phyloP scores from a whole-genome alignment of 2,113 vertebrate species.

The Aplodontia rufa region DNA sequence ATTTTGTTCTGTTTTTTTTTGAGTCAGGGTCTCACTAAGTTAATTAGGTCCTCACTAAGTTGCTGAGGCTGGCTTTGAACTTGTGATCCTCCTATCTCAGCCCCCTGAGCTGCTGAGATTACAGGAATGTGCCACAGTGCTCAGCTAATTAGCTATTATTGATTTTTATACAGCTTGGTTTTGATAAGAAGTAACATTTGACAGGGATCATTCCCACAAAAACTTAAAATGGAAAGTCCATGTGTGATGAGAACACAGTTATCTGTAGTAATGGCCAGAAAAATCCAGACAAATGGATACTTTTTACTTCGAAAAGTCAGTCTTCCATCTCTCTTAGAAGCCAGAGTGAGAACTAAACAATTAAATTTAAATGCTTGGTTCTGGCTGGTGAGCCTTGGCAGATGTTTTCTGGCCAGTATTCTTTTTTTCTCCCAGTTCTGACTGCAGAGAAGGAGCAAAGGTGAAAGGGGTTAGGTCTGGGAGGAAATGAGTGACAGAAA shows the following conservation, averaged over 20 bases:
- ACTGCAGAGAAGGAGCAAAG: background rate
- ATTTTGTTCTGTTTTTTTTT: too few species aligned
- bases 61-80: too few species aligned
- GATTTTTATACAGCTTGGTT: background rate
- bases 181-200: background rate
- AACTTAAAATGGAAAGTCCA: background rate
- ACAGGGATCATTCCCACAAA: background rate
- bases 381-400: background rate
- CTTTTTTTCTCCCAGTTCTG: background rate
- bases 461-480: background rate
- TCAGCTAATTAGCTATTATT: too few species aligned
- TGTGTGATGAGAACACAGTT: background rate
- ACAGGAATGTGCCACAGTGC: too few species aligned
- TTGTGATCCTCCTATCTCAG: too few species aligned
- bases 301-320: constrained; percentile 16
- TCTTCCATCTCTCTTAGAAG: background rate
- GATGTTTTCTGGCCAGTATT: background rate
- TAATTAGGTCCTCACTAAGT: too few species aligned
- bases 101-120: too few species aligned
- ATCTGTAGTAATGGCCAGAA: background rate
- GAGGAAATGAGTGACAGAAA: background rate
- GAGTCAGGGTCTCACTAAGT: too few species aligned
- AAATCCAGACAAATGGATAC: background rate
- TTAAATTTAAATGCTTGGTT: background rate
- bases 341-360: background rate